phyloP scores from a whole-genome alignment of 2,113 vertebrate genomes.

The Corythornis vintsioides region DNA sequence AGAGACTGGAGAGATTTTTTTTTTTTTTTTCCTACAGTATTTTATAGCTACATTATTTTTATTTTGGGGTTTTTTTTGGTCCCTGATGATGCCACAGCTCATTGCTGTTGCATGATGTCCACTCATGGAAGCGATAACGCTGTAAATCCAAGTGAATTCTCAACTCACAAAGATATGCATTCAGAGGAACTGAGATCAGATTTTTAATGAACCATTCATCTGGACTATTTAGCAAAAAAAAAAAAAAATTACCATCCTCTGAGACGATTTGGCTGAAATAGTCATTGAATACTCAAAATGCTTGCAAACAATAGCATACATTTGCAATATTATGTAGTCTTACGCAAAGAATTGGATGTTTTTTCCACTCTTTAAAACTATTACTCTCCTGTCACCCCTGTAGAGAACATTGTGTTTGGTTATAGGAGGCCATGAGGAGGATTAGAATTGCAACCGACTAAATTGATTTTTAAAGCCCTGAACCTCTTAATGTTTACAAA shows the following conservation, averaged over 20 bases:
- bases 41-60: background rate
- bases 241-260: background rate
- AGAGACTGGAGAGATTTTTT: background rate
- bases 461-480: background rate
- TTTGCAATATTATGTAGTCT: background rate
- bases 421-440: background rate
- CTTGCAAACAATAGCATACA: background rate
- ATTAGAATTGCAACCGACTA: background rate
- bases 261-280: background rate
- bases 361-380: background rate
- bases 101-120: background rate
- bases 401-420: background rate
- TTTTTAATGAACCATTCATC: background rate
- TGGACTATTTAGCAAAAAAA: background rate
- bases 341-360: background rate
- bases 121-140: background rate
- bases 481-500: background rate
- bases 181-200: background rate
- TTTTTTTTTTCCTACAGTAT: background rate
- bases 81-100: background rate
- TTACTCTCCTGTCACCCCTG: background rate
- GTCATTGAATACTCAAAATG: background rate
- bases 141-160: background rate
- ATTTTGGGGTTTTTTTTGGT: background rate
- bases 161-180: background rate